Evolutionary conservation across 2,888 invertebrate genomes (phyloP), one percentile per base, ranked within the genome.

Genomic region (Strigamia crassipes): DNA sequence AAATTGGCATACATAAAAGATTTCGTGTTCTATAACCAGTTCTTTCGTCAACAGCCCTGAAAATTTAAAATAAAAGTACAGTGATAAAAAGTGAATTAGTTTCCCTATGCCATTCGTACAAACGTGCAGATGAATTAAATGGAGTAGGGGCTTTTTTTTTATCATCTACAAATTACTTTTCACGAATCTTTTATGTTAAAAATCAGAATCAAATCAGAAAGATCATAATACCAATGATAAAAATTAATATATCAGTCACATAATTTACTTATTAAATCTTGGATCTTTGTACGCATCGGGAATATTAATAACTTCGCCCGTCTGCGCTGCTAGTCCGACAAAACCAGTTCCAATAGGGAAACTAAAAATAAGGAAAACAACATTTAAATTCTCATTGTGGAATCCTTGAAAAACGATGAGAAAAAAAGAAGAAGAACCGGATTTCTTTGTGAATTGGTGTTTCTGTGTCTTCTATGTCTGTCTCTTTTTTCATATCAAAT

Each of bases 1-100:
- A 94, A 66, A 96, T 93, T 0, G 95, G 96, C 95, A 95, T 95
- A 87, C 95, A 95, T 0, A 95, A 90, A 66, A 95, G 94, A 34
- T 92, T 92, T 84, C 91, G 90, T 0, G 94, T 95, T 79, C 86
- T 87, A 86, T 90, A 90, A 41, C 90, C 90, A 1, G 90, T 90
- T 83, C 88, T 87, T 82, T 88, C 86, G 85, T 90, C 90, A 12
- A 90, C 89, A 66, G 89, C 88, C 79, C 89, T 88, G 85, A 51
- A 86, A 85, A 79, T 42, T 82, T 42, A 61, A 41, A 82, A 27
- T 77, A 15, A 21, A 82, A 42, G 23, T 27, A 13, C 46, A n/a
- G n/a, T 46, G 6, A 38, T 38, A 38, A 38, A 38, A 38, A 38
- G 4, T 38, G 6, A 10, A 38, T 38, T 38, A 38, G 10, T 38